Evolutionary conservation across 2,113 vertebrate species (phyloP), one percentile per base, ranked within the genome.

Genomic region (Trachemys scripta): DNA sequence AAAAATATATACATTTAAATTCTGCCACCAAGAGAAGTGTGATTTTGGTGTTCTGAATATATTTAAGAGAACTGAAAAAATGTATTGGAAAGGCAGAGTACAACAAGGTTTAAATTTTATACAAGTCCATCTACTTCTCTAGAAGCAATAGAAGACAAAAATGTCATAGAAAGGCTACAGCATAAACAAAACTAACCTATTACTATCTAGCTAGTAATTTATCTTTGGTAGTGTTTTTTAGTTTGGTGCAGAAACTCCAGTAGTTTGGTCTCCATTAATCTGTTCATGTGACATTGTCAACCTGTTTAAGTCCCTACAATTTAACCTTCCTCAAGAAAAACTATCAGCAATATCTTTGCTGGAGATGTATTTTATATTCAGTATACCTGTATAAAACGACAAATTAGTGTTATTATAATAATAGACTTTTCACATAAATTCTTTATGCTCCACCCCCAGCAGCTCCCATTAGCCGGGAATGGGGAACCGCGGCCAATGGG

Each of bases 31-130:
- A 87, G 14, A 56, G 25, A 57, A 38, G 2, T 2, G 5, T 5
- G 16, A 42, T 62, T 42, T 14, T 2, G 0, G 19, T 35, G 0
- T 1, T 10, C 10, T 35, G 12, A 19, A 50, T 50, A 38, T 29
- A 13, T n/a, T 3, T 47, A 17, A 1, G 9, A 47, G 22, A 17
- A 24, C 13, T 42, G 57, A 49, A 65, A 5, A 56, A 75, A 75
- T 75, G 69, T 31, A 75, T 24, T 42, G 38, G n/a, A 75, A 75
- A 75, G 22, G 69, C 19, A 38, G 38, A 69, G 35, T 42, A 75
- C n/a, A n/a, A 69, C 7, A 75, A 75, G n/a, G n/a, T 75, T 75
- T 24, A 42, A 24, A 75, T 38, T 75, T 75, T 75, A 42, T 75
- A 3, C 20, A 42, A 75, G 69, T 75, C 38, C 69, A 38, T 75